Evolutionary conservation across 2,113 vertebrate genomes (phyloP).

Genomic region (Shinisaurus crocodilurus): DNA sequence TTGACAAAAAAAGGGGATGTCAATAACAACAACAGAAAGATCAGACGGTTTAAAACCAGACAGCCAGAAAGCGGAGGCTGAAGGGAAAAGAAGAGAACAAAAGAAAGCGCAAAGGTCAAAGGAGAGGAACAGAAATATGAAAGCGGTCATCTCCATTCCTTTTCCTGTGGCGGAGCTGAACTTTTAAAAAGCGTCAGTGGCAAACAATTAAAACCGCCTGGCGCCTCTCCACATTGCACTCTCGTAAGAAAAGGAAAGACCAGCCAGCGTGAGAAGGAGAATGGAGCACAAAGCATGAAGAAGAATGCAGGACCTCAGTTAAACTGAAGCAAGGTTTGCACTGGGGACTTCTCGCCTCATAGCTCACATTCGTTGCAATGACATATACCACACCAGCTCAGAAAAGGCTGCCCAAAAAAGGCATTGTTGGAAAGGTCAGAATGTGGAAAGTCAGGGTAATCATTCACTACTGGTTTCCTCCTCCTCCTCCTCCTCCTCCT

Average conservation of each 20-base stretch:
- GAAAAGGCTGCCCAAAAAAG: neutral
- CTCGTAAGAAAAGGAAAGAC: neutral
- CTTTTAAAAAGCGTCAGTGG: neutral
- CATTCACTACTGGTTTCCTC: neutral
- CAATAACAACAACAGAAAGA: neutral
- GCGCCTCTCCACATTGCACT: neutral
- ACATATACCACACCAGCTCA: neutral
- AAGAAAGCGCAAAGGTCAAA: constrained; percentile 1
- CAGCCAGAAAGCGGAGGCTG: neutral
- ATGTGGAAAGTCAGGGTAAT: neutral
- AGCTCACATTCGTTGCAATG: neutral
- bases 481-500: neutral
- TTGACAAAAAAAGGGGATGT: neutral
- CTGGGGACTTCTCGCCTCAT: neutral
- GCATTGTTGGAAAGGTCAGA: neutral
- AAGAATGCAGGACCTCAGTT: neutral
- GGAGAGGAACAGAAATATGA: neutral
- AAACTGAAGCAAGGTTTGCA: neutral
- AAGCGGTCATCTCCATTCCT: neutral
- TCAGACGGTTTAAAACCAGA: neutral
- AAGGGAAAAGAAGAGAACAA: neutral
- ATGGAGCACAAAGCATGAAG: neutral
- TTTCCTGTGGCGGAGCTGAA: neutral
- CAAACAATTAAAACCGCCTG: neutral
- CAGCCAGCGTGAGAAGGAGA: neutral